Base-by-base conservation (phyloP, 2,113 vertebrate species). In the Protomyctophum bolini region DNA sequence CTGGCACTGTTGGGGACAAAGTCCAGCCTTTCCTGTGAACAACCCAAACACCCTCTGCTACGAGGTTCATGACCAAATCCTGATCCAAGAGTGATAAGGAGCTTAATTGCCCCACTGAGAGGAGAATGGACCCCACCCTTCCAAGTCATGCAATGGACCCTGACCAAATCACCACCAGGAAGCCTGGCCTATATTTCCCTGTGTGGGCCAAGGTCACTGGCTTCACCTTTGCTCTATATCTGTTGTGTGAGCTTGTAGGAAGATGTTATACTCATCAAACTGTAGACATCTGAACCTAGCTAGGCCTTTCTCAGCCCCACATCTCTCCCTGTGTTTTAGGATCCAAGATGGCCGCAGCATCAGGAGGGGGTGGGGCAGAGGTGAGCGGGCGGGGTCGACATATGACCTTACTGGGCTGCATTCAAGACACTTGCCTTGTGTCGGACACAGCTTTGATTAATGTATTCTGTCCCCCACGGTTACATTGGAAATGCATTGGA, bases 61-160 rank as follows among this genome's bases (percentile, higher is more conserved):
- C 9, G 6, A 59, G 55, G 77, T 64, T 72, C 68, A 46, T 15
- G 29, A 68, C 75, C 66, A 55, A 76, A 73, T 82, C 77, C 84
- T 70, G 80, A 70, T 70, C 50, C 57, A 21, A 2, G 66, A 11
- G 33, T 0, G 85, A 89, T 86, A 83, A 66, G 67, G 9, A 81
- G 84, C 82, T 87, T 59, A 85, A 89, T 80, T 1, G 80, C 58
- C 29, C 77, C 70, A 0, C 70, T 58, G 83, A 80, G 80, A 86
- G 51, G 63, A 54, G 73, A 67, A 33, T 70, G 63, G 69, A 71
- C 60, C 55, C 64, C 78, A 76, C 70, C 66, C 75, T 74, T 76
- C 68, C 79, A 77, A 41, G 68, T 54, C 41, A 12, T 56, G 61
- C 68, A 64, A 10, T 63, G 49, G 49, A 59, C 49, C 50, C 1